Evolutionary conservation across 2,113 vertebrate genomes (phyloP), one percentile per base, ranked within the genome.

Genomic region (Kryptolebias marmoratus): DNA sequence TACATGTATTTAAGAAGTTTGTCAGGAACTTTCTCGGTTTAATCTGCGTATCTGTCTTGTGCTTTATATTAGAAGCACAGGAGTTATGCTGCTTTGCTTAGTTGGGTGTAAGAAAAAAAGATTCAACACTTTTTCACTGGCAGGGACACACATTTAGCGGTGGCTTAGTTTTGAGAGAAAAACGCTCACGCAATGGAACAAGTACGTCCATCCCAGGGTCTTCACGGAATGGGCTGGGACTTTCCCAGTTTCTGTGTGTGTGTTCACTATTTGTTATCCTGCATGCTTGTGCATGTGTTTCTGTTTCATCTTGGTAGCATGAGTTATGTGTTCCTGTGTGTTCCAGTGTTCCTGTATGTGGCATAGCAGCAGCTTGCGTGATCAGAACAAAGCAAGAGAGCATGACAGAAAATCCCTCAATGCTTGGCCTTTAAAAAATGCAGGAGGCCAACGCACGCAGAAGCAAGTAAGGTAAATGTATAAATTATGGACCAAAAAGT

Each of bases 361-460:
- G 90, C 86, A 91, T 88, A 79, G 89, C 87, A 79, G 84, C 81
- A 88, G 91, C 83, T 96, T 94, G 95, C 94, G 94, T 96, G 95
- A 95, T 95, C 82, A 83, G 85, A 93, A 92, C 92, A 92, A 92
- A 93, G 93, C 90, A 88, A 88, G 88, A 88, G 91, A 93, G 93
- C 94, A 94, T 80, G 93, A 93, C 91, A 95, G 93, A 95, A 89
- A 95, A 93, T 96, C 95, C 95, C 95, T 94, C 93, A 95, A 93
- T 95, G 90, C 95, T 93, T 87, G 90, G 89, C 81, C 94, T 95
- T 95, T 96, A 96, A 96, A 91, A 96, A 95, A 96, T 96, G 95
- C 94, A 96, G 91, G 90, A 96, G 94, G 91, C 82, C 86, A 66
- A 89, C 50, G 90, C 95, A 95, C 92, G 94, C 93, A 96, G 92